Percentiles rank a stretch among this genome's conserved stretches.
phyloP scores from a whole-genome alignment of 2,797 vertebrate species.

The Buphagus erythrorhynchus region DNA sequence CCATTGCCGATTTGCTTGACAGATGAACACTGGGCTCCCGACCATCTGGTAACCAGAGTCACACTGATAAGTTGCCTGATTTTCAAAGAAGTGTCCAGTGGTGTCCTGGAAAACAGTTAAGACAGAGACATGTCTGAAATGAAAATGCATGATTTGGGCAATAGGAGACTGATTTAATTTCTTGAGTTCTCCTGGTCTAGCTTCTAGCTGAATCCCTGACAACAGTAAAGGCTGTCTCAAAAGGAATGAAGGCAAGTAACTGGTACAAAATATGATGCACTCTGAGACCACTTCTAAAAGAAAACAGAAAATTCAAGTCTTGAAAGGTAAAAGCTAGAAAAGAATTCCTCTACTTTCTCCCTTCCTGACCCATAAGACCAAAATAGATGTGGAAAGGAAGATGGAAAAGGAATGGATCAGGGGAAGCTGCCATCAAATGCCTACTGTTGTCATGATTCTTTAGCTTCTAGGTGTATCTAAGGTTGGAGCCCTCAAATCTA shows the following conservation, averaged over 20 bases:
- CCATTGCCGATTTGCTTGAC: constrained; percentile 95
- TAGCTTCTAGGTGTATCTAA: background rate
- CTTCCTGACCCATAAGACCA: background rate
- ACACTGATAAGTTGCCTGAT: constrained; percentile 86
- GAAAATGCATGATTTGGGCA: background rate
- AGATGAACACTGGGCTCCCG: constrained; percentile 85
- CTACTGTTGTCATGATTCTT: background rate
- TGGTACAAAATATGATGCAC: background rate
- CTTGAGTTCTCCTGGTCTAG: background rate
- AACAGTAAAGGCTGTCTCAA: background rate
- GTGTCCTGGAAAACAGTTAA: constrained; percentile 74
- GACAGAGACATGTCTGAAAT: background rate
- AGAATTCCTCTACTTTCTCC: background rate
- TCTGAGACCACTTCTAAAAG: background rate
- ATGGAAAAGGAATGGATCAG: background rate
- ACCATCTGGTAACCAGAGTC: constrained; percentile 85
- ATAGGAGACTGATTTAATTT: background rate
- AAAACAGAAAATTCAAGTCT: background rate
- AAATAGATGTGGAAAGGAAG: background rate
- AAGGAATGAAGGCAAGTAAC: background rate
- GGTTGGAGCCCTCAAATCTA: background rate
- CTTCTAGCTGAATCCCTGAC: background rate
- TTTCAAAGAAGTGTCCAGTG: constrained; percentile 85
- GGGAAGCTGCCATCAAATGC: background rate
- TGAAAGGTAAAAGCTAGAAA: background rate